Conservation (phyloP, 2,113 vertebrate genomes). For the Syrrhaptes paradoxus region DNA sequence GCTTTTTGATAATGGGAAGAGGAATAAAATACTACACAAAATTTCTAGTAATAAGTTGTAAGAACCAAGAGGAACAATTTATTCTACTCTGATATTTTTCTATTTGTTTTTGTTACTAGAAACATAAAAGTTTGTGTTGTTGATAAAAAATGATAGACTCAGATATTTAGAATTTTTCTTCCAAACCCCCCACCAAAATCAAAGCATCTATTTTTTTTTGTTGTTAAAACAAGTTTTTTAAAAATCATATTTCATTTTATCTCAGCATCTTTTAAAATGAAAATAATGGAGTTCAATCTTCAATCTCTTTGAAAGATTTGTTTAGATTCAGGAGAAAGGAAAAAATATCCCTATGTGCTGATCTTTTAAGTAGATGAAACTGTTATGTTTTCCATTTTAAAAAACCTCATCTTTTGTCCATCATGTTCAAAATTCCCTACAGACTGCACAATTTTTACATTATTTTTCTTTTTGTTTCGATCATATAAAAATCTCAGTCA, state of each 20-base stretch:
- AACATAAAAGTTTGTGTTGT: neutral
- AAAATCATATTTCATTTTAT: neutral
- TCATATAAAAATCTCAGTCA: neutral
- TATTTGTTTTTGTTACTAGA: neutral
- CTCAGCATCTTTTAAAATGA: neutral
- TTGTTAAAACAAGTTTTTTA: neutral
- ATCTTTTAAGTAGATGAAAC: neutral
- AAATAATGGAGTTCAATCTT: rapidly evolving
- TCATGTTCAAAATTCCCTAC: neutral
- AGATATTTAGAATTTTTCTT: neutral
- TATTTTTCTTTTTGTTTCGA: neutral
- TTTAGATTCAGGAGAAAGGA: neutral
- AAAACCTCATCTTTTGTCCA: neutral
- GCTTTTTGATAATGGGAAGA: neutral
- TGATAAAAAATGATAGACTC: neutral
- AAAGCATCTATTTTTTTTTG: neutral
- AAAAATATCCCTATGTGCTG: neutral
- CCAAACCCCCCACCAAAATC: neutral
- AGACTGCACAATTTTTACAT: neutral
- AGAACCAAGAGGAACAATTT: neutral
- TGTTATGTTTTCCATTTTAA: neutral
- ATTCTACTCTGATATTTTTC: neutral
- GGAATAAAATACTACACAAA: neutral
- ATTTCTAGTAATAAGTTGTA: neutral
- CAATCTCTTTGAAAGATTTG: neutral